phyloP scores from a whole-genome alignment of 2,113 vertebrate species.

The Ictalurus furcatus region DNA sequence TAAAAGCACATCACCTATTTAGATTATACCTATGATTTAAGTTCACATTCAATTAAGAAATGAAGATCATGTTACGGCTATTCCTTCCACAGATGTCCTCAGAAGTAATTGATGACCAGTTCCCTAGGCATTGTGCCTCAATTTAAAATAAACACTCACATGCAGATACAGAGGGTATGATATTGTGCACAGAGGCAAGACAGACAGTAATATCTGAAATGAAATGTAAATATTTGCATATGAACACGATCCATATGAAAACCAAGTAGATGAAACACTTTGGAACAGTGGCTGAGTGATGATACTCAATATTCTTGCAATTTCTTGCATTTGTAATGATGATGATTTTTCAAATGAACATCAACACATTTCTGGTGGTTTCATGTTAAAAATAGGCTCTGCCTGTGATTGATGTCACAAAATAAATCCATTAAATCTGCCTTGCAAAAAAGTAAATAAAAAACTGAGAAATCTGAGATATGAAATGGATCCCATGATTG shows the following conservation, averaged over 20 bases:
- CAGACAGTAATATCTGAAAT: slow-evolving; percentile 27
- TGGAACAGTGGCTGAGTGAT: background rate
- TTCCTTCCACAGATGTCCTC: slow-evolving; percentile 45
- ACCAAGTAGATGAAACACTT: slow-evolving; percentile 15
- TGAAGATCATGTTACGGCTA: slow-evolving; percentile 50
- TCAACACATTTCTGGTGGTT: slow-evolving; percentile 17
- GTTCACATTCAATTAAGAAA: slow-evolving; percentile 62
- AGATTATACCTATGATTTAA: slow-evolving; percentile 67
- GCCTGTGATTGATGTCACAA: background rate
- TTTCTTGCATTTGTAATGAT: background rate
- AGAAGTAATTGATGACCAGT: slow-evolving; percentile 15
- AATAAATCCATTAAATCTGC: background rate
- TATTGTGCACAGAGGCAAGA: background rate
- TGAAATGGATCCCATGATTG: slow-evolving; percentile 35
- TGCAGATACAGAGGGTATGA: slow-evolving; percentile 30
- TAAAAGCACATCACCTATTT: slow-evolving; percentile 52
- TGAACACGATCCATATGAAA: slow-evolving; percentile 18
- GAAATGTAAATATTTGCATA: slow-evolving; percentile 21
- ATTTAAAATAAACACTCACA: slow-evolving; percentile 39
- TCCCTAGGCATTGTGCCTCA: slow-evolving; percentile 17
- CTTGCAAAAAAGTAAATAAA: background rate
- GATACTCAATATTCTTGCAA: slow-evolving; percentile 12
- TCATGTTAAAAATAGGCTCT: background rate
- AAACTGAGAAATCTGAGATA: background rate
- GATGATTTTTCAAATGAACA: slow-evolving; percentile 7